A percentile compares a stretch with the other conserved stretches of the same genome.
Conservation (phyloP, 2,113 vertebrate genomes). For the Triplophysa siluroides region DNA sequence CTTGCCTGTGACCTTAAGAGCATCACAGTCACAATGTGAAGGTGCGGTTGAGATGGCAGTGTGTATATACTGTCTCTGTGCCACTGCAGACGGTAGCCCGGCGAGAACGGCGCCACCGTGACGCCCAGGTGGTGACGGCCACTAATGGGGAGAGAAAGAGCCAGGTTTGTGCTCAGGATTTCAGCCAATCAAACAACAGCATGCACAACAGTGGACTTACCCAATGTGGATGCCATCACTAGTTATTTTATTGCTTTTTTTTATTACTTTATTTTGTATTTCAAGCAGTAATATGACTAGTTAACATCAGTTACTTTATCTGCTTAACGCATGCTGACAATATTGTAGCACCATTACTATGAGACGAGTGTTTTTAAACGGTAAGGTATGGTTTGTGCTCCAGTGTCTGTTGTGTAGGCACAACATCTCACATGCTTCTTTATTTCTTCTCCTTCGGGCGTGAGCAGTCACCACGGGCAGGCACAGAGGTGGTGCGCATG, state of each 20-base stretch:
- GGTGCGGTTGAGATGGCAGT: background rate
- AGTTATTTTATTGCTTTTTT: too few species aligned
- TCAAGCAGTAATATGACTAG: background rate
- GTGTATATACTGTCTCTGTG: conserved; percentile 42
- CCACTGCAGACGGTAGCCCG: conserved; percentile 77
- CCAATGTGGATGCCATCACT: background rate
- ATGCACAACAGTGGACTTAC: background rate
- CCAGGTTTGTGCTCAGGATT: conserved; percentile 84
- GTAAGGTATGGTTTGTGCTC: background rate
- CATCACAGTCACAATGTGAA: background rate
- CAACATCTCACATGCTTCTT: conserved; percentile 49
- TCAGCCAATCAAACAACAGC: conserved; percentile 13
- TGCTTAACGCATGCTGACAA: background rate
- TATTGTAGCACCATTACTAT: background rate
- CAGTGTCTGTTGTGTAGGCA: background rate
- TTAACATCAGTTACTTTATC: background rate
- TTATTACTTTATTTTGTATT: too few species aligned
- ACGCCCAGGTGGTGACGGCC: conserved; percentile 73
- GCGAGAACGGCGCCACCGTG: conserved; percentile 78
- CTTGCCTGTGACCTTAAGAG: background rate
- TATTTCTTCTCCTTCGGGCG: conserved; percentile 65
- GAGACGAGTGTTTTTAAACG: too few species aligned
- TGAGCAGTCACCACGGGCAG: conserved; percentile 85
- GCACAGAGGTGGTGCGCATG: conserved; percentile 88
- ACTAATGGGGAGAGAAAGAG: conserved; percentile 79